These are phyloP conservation scores for Zygaena filipendulae DNA, from an alignment of 2,888 invertebrate species.

Conservation along the genomic window DNA sequence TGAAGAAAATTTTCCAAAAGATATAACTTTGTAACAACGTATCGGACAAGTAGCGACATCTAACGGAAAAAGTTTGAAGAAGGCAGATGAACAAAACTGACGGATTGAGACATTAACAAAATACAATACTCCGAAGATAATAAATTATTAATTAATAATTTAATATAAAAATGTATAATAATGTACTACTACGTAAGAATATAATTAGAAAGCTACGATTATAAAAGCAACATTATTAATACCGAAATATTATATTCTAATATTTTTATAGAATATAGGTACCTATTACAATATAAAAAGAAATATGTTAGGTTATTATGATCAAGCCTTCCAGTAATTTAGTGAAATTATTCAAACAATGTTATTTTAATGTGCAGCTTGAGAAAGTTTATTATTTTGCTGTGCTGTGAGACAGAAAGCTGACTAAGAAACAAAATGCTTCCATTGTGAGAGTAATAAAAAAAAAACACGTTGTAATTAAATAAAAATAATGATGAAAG, in stretches of 20 bases:
- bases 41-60: constrained; percentile 23
- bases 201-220: constrained; percentile 46
- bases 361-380: constrained; percentile 48
- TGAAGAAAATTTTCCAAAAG: too few species aligned
- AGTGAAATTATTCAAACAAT: constrained; percentile 43
- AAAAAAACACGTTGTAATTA: constrained; percentile 35
- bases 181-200: too few species aligned
- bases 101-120: too few species aligned
- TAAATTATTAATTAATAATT: too few species aligned
- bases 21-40: constrained; percentile 34
- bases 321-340: constrained; percentile 68
- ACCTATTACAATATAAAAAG: too few species aligned
- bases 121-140: constrained; percentile 59
- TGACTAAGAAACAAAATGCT: constrained; percentile 41
- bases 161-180: too few species aligned
- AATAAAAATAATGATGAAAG: constrained; percentile 60
- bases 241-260: constrained; percentile 61
- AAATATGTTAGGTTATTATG: constrained; percentile 56
- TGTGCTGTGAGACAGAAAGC: constrained; percentile 53
- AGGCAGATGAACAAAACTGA: too few species aligned
- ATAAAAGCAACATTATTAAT: constrained; percentile 34
- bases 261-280: constrained; percentile 68
- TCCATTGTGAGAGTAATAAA: constrained; percentile 50
- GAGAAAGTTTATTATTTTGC: constrained; percentile 48
- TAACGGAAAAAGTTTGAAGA: constrained; percentile 17